Percentiles rank a stretch among this genome's conserved stretches.
Evolutionary conservation across 2,888 invertebrate genomes (phyloP).

Genomic region (Melanargia galathea): DNA sequence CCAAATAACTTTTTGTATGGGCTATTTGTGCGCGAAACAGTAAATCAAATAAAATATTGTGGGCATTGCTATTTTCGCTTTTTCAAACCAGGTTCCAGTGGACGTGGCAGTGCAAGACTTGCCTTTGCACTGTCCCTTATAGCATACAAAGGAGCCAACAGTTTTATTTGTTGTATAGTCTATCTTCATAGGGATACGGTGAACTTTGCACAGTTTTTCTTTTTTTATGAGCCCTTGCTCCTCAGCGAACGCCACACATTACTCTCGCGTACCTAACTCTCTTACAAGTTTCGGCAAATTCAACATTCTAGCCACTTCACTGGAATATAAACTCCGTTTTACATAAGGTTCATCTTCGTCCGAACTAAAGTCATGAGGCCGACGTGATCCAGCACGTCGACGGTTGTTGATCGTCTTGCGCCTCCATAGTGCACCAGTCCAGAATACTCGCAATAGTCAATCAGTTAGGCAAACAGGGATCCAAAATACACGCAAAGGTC

Average conservation of each 20-base stretch:
- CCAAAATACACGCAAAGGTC: no score
- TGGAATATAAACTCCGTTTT: not conserved
- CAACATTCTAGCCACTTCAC: no score
- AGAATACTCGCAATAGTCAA: no score
- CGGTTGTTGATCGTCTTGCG: not conserved
- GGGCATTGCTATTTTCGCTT: not conserved
- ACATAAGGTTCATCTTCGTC: not conserved
- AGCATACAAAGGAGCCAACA: not conserved
- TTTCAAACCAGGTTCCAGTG: not conserved
- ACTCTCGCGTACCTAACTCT: no score
- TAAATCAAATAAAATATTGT: not conserved
- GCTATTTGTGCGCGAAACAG: not conserved
- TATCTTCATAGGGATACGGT: not conserved
- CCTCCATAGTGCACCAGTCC: not conserved
- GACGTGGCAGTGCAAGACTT: not conserved
- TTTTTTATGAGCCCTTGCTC: not conserved
- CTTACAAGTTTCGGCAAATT: no score
- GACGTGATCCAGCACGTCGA: not conserved
- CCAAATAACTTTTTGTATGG: conserved; percentile 7
- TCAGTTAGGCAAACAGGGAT: no score
- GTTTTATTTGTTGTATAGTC: not conserved
- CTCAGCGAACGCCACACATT: not conserved
- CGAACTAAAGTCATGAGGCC: not conserved
- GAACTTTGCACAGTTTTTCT: not conserved
- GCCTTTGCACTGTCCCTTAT: not conserved